Evolutionary conservation across 2,113 vertebrate species (phyloP), one percentile per base, ranked within the genome.

Genomic region (Sterrhoptilus dennistouni): DNA sequence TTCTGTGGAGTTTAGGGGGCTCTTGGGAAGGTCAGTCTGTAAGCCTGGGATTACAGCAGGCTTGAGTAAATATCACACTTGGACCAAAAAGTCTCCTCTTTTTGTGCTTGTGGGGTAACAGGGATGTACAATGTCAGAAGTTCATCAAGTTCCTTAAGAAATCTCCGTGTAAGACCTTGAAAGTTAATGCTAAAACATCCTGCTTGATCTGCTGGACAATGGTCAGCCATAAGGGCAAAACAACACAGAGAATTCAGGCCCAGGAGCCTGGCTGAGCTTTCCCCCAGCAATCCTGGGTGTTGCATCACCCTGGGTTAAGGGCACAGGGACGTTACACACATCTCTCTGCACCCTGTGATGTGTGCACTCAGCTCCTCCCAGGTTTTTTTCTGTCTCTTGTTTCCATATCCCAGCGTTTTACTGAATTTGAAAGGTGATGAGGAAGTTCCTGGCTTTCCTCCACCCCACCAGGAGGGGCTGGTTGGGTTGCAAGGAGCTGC

Each of bases 131-230:
- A 31, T 29, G 71, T 71, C 95, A 89, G 87, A 86, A 81, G 82
- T 88, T 96, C 85, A 66, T 50, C 68, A 64, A 50, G 38, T 49
- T 88, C 65, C 79, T 78, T n/a, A 47, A 78, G 82, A 81, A 35
- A 60, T 78, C 87, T 60, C 56, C 36, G 16, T 66, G 56, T 66
- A 29, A 88, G 85, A 82, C 90, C 90, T 95, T 93, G 93, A 42
- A 90, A 95, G 92, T 96, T 95, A 96, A 90, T 90, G 49, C 76
- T 89, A 75, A 95, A 94, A 49, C 68, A 83, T 60, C 0, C 0
- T 35, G 76, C 60, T 60, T 47, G 60, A 27, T 74, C 38, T 92
- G 60, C 56, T 64, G 83, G 75, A 5, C 90, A 93, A 36, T 1
- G 60, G 79, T 69, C 82, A 91, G 54, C 52, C 65, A 77, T 71